phyloP scores from a whole-genome alignment of 2,113 vertebrate genomes.

The Halichoerus grypus region DNA sequence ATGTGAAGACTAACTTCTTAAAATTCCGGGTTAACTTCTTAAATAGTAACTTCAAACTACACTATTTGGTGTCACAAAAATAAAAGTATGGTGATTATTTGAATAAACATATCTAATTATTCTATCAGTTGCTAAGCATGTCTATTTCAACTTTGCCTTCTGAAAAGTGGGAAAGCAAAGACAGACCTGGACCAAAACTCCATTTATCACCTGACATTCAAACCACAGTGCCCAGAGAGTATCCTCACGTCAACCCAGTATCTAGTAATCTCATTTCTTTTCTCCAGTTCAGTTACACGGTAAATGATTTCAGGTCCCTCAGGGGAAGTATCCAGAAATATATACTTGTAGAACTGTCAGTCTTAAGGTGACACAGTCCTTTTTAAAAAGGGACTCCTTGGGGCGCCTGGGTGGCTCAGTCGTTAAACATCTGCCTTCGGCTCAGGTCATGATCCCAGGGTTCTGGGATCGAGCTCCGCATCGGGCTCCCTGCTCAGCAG shows the following conservation, averaged over 20 bases:
- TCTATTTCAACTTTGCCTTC: background rate
- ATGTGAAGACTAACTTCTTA: background rate
- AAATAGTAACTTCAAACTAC: constrained; percentile 2
- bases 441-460: no score
- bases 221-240: background rate
- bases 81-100: background rate
- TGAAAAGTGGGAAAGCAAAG: background rate
- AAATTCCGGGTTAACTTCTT: background rate
- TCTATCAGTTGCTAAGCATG: background rate
- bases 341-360: background rate
- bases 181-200: background rate
- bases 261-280: background rate
- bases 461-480: no score
- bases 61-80: background rate
- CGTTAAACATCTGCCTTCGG: no score
- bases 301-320: background rate
- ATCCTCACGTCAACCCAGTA: background rate
- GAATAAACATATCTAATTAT: background rate
- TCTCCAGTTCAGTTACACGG: background rate
- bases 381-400: background rate
- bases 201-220: background rate
- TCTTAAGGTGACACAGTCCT: background rate
- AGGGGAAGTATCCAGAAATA: background rate
- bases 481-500: no score
- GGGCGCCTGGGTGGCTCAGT: no score